A percentile compares a stretch with the other conserved stretches of the same genome.
Conservation (phyloP, 2,113 vertebrate species). For the Equus przewalskii region DNA sequence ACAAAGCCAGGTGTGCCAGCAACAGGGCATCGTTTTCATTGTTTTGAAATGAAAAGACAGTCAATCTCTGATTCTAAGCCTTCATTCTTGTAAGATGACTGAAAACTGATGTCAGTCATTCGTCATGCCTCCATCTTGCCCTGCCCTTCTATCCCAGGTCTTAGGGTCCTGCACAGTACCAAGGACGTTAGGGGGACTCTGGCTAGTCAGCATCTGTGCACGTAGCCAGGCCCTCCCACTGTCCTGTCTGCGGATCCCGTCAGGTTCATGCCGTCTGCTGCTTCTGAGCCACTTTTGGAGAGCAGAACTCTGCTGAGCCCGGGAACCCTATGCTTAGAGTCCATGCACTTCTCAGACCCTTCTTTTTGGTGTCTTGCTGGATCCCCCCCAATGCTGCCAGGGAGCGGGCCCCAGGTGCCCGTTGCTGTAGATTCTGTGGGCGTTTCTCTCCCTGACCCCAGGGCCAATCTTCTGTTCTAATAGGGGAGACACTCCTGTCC, state of each 20-base stretch:
- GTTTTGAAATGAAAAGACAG: not conserved
- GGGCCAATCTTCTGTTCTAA: not conserved
- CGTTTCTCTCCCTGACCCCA: not conserved
- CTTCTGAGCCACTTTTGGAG: not conserved
- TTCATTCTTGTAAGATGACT: not conserved
- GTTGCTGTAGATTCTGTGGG: not conserved
- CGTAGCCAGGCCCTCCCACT: not conserved
- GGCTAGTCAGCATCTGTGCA: not conserved
- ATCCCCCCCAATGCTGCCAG: not conserved
- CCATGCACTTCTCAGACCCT: not conserved
- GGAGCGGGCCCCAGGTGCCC: not conserved
- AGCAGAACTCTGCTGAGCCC: not conserved
- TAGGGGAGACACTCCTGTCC: not conserved
- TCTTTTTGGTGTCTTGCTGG: not conserved
- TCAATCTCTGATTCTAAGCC: not conserved
- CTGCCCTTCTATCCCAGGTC: not conserved
- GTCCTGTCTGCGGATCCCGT: not conserved
- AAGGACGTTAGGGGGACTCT: no score
- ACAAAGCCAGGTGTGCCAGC: not conserved
- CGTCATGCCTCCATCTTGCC: not conserved
- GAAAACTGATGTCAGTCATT: not conserved
- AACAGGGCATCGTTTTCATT: not conserved
- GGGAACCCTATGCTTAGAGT: not conserved
- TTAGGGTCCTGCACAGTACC: not conserved
- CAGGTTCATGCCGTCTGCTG: not conserved